phyloP scores from a whole-genome alignment of 2,888 invertebrate species.

The Panzeria rudis region DNA sequence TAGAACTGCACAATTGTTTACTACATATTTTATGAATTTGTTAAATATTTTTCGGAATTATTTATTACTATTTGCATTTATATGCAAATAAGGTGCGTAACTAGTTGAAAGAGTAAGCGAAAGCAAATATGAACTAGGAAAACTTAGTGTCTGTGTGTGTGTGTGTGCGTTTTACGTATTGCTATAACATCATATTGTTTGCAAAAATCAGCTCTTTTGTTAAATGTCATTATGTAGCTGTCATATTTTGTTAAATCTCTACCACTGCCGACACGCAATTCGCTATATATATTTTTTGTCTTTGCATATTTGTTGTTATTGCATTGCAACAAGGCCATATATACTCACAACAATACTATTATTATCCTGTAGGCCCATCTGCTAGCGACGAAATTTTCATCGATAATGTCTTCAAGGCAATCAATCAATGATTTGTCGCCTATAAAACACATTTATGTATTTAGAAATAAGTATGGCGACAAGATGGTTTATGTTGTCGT shows the following conservation, averaged over 20 bases:
- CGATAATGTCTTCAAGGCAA: too few species aligned
- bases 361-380: too few species aligned
- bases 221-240: conserved; percentile 51
- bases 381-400: too few species aligned
- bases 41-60: conserved; percentile 16
- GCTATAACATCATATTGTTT: conserved; percentile 8
- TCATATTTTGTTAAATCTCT: conserved; percentile 62
- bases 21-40: background rate
- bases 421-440: too few species aligned
- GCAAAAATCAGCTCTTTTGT: conserved; percentile 15
- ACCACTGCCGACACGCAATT: conserved; percentile 13
- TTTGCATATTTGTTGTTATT: background rate
- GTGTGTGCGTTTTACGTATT: background rate
- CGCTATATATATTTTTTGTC: background rate
- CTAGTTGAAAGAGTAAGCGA: background rate
- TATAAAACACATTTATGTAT: too few species aligned
- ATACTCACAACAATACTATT: background rate
- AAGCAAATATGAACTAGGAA: background rate
- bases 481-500: too few species aligned
- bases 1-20: conserved; percentile 29
- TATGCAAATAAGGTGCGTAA: conserved; percentile 48
- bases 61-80: conserved; percentile 56
- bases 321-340: conserved; percentile 35
- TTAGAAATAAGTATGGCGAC: too few species aligned
- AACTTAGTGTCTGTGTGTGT: background rate